Evolutionary conservation across 2,113 vertebrate species (phyloP).

Genomic region (Alces alces): DNA sequence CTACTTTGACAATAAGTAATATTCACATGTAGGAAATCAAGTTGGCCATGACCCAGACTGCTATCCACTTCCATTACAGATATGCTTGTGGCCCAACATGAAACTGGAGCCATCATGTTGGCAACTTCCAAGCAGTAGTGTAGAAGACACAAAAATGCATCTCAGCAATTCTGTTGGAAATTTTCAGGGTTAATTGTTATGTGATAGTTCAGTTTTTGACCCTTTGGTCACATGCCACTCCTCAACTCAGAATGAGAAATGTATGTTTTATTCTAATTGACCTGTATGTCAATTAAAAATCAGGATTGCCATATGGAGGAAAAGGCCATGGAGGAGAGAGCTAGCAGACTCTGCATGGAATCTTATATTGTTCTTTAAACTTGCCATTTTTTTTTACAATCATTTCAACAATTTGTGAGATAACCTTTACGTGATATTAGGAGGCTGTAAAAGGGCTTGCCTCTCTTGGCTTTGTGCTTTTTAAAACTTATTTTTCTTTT

Average conservation of each 20-base stretch:
- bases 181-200: background rate
- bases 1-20: background rate
- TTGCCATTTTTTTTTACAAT: background rate
- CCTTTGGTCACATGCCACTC: background rate
- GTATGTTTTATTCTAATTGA: background rate
- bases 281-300: background rate
- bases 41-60: background rate
- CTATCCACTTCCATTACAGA: background rate
- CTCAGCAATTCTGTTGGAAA: background rate
- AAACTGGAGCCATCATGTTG: background rate
- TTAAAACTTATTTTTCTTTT: background rate
- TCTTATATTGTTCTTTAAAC: background rate
- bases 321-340: background rate
- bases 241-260: background rate
- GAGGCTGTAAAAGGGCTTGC: background rate
- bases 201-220: background rate
- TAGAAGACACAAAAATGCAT: background rate
- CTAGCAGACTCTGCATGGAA: background rate
- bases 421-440: background rate
- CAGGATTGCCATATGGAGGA: background rate
- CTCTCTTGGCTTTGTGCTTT: background rate
- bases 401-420: background rate
- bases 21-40: background rate
- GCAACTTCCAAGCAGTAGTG: background rate
- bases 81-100: background rate